Percentiles rank a stretch among this genome's conserved stretches.
Conservation (phyloP, 1,140 invertebrate genomes). For the Pemphigus obesinymphae region DNA sequence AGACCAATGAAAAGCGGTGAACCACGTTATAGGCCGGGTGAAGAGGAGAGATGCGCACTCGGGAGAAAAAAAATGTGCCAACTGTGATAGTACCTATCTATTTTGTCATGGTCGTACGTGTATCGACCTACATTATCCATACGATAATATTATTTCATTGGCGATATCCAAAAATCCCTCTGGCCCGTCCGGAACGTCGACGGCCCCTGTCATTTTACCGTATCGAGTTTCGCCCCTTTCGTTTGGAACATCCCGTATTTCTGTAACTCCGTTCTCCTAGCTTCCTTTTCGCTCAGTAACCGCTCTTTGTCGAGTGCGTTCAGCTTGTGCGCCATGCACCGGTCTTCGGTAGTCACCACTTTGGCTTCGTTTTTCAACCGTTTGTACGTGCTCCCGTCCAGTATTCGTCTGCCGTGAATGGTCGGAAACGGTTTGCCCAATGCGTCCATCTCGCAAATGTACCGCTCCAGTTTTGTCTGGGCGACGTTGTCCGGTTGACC, state of each 20-base stretch:
- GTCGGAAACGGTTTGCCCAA: not conserved
- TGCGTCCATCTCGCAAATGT: not conserved
- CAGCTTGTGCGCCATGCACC: not conserved
- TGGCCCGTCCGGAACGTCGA: no score
- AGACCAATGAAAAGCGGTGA: no score
- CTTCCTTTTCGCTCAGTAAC: conserved; percentile 20
- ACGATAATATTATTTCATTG: no score
- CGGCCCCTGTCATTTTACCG: no score
- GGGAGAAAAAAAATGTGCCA: no score
- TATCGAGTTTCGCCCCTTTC: conserved; percentile 27
- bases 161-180: no score
- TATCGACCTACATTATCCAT: no score
- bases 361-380: not conserved
- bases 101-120: no score
- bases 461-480: not conserved
- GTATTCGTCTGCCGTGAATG: not conserved
- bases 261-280: conserved; percentile 41
- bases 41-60: not conserved
- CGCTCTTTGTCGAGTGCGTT: conserved; percentile 24
- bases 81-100: no score
- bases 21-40: not conserved
- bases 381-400: not conserved
- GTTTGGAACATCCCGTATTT: conserved; percentile 24
- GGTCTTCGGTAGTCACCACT: not conserved
- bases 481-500: not conserved